A percentile compares a stretch with the other conserved stretches of the same genome.
These are phyloP conservation scores for Choristoneura fumiferana DNA, from an alignment of 1,140 invertebrate species.

Conservation along the genomic window DNA sequence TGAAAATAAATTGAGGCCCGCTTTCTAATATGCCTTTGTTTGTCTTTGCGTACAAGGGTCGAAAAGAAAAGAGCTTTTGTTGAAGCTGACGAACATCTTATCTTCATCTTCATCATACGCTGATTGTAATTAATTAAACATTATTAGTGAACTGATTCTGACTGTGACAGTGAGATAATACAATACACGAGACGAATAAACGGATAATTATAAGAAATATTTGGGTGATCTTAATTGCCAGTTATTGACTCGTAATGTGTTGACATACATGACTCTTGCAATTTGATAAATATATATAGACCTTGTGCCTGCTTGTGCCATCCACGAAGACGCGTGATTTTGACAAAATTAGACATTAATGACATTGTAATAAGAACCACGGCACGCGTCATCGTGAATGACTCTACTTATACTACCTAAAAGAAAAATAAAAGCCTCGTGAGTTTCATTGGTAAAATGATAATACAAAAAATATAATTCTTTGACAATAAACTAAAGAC, in stretches of 20 bases:
- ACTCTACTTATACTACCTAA: too few species aligned
- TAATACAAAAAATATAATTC: too few species aligned
- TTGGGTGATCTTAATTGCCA: not conserved
- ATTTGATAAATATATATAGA: too few species aligned
- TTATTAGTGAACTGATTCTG: not conserved
- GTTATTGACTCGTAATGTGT: not conserved
- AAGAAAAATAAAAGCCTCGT: too few species aligned
- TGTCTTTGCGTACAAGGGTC: not conserved
- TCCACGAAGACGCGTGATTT: too few species aligned
- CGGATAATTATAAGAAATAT: not conserved
- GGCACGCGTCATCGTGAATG: too few species aligned
- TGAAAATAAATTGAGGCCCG: not conserved
- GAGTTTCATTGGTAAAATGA: too few species aligned
- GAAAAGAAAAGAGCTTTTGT: conserved; percentile 10
- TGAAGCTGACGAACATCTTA: not conserved
- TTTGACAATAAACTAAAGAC: too few species aligned
- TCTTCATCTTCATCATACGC: not conserved
- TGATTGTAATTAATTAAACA: conserved; percentile 4
- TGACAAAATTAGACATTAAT: too few species aligned
- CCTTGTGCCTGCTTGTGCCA: too few species aligned
- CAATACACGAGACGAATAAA: not conserved
- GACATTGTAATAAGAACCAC: too few species aligned
- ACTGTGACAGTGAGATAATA: not conserved
- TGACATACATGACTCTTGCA: too few species aligned
- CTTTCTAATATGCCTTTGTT: not conserved